A percentile compares a stretch with the other conserved stretches of the same genome.
These are phyloP conservation scores for Elmis aenea DNA, from an alignment of 2,888 invertebrate genomes.

Conservation along the genomic window DNA sequence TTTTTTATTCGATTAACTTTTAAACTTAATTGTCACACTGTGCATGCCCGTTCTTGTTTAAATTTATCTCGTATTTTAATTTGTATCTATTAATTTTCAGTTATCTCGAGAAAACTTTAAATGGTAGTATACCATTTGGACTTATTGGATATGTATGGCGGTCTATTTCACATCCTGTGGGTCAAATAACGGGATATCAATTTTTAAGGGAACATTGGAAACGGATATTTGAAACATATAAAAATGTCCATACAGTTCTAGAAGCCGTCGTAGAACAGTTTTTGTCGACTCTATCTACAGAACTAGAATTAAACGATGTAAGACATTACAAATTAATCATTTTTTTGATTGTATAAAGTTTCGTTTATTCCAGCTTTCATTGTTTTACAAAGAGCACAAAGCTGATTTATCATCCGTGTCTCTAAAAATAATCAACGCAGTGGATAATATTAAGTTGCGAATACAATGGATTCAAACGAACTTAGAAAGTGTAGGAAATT, in stretches of 20 bases:
- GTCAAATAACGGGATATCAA: slow-evolving; percentile 39
- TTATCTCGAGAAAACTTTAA: slow-evolving; percentile 39
- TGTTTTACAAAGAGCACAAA: slow-evolving; percentile 39
- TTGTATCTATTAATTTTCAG: too few relatives aligned
- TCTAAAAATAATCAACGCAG: slow-evolving; percentile 36
- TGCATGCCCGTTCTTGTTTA: too few relatives aligned
- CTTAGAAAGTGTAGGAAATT: slow-evolving; percentile 35
- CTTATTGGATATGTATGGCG: slow-evolving; percentile 42
- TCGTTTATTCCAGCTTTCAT: slow-evolving; percentile 36
- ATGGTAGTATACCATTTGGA: slow-evolving; percentile 37
- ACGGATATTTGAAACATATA: slow-evolving; percentile 36
- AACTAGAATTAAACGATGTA: slow-evolving; percentile 44
- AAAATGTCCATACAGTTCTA: slow-evolving; percentile 37
- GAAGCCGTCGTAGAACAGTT: slow-evolving; percentile 41
- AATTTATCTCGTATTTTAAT: too few relatives aligned
- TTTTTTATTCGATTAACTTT: too few relatives aligned
- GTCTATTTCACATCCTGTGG: slow-evolving; percentile 39
- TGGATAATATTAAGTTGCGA: slow-evolving; percentile 40
- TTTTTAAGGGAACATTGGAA: slow-evolving; percentile 42
- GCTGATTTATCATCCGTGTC: slow-evolving; percentile 37
- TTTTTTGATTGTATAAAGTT: background rate
- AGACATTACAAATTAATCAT: slow-evolving; percentile 14
- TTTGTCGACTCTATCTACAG: slow-evolving; percentile 38
- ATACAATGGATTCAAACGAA: slow-evolving; percentile 40
- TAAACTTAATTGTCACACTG: too few relatives aligned